phyloP scores from a whole-genome alignment of 2,113 vertebrate genomes.

The Blennius ocellaris region DNA sequence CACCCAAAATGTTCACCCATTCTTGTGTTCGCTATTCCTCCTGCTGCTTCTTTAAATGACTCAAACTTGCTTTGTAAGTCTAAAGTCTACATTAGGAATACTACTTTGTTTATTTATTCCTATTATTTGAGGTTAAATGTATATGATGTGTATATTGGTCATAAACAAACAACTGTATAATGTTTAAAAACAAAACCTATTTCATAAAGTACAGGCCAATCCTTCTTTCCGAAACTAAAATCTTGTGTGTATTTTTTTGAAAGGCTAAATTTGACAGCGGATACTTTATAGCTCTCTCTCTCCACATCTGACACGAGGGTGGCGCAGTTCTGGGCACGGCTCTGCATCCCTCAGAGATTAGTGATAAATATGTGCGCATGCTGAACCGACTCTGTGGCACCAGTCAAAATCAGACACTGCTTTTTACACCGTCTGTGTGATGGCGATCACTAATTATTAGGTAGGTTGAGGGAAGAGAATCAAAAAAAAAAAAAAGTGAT shows the following conservation, averaged over 20 bases:
- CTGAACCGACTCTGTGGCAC: constrained; percentile 21
- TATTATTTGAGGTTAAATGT: too few relatives aligned
- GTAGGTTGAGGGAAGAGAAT: not conserved
- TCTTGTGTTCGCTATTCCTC: too few relatives aligned
- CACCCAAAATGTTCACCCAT: too few relatives aligned
- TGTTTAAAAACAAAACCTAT: too few relatives aligned
- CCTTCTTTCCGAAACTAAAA: too few relatives aligned
- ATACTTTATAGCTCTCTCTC: not conserved
- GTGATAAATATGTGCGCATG: constrained; percentile 60
- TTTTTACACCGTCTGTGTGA: not conserved
- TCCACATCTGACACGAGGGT: constrained; percentile 31
- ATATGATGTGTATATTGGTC: too few relatives aligned
- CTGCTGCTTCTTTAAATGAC: too few relatives aligned
- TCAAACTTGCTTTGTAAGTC: too few relatives aligned
- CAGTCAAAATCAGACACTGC: constrained; percentile 15
- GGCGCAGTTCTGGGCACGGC: constrained; percentile 34
- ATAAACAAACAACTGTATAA: too few relatives aligned
- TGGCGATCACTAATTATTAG: constrained; percentile 2
- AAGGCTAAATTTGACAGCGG: constrained; percentile 19
- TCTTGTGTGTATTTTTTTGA: not conserved
- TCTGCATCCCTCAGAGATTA: constrained; percentile 47
- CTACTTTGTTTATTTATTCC: too few relatives aligned
- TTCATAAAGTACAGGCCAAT: too few relatives aligned
- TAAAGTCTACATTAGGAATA: too few relatives aligned
- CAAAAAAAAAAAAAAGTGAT: not conserved